These are phyloP conservation scores for Notospermus geniculatus DNA, from an alignment of 1,140 invertebrate species.

Conservation along the genomic window DNA sequence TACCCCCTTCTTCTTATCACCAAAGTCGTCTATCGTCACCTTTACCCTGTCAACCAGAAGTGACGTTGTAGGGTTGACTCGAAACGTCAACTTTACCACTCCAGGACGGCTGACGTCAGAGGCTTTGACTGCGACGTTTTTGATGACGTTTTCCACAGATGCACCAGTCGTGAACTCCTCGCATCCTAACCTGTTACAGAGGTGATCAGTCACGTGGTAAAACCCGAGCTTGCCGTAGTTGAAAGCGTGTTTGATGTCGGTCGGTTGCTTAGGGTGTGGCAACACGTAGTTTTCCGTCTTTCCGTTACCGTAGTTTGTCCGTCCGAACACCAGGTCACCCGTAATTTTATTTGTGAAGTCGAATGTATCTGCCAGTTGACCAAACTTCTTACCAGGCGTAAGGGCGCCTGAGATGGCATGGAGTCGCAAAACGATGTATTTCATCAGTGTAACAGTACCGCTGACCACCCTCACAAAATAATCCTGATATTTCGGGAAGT, in stretches of 20 bases:
- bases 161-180: too few relatives aligned
- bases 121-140: too few relatives aligned
- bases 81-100: neutral
- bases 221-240: conserved; percentile 8
- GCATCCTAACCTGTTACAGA: neutral
- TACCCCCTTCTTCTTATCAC: conserved; percentile 4
- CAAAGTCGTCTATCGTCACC: neutral
- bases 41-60: neutral
- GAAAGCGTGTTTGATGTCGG: neutral
- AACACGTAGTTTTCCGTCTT: conserved; percentile 10
- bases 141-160: too few relatives aligned
- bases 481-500: neutral
- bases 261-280: neutral
- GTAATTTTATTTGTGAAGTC: conserved; percentile 30
- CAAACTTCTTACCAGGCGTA: conserved; percentile 28
- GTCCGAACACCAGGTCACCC: conserved; percentile 28
- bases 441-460: conserved; percentile 9
- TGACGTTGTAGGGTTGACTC: neutral
- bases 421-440: too few relatives aligned
- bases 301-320: conserved; percentile 37
- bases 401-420: conserved; percentile 28
- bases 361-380: conserved; percentile 29
- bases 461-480: conserved; percentile 10
- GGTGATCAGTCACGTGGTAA: conserved; percentile 11
- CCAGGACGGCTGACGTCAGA: neutral